Percentiles rank a stretch among this genome's conserved stretches.
Conservation (phyloP, 2,113 vertebrate species). For the Macrotus californicus region DNA sequence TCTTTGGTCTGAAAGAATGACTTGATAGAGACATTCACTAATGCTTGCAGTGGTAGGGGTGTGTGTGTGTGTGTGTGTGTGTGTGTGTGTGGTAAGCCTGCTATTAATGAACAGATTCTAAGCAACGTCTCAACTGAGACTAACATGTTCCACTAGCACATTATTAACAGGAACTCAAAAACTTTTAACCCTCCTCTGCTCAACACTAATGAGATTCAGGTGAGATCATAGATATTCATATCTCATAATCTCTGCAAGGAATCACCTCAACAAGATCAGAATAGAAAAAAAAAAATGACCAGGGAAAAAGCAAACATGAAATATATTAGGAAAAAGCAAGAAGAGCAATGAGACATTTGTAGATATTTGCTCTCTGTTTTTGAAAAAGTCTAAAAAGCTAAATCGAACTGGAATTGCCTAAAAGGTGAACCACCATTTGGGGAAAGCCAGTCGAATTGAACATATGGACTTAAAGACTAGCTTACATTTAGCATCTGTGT, state of each 20-base stretch:
- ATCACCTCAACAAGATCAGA: constrained; percentile 49
- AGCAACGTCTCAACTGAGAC: background rate
- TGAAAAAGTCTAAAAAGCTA: constrained; percentile 46
- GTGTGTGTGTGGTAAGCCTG: background rate
- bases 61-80: background rate
- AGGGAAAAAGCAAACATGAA: constrained; percentile 31
- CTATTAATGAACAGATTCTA: background rate
- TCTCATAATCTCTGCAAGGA: constrained; percentile 45
- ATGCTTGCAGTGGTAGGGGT: background rate
- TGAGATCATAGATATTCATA: background rate
- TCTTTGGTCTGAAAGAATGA: background rate
- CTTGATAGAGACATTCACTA: background rate
- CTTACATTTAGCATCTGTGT: background rate
- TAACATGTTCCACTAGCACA: background rate
- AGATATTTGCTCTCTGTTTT: constrained; percentile 61
- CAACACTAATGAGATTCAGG: background rate
- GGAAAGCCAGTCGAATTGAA: constrained; percentile 12
- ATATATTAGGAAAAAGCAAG: constrained; percentile 53
- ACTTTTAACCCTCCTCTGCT: background rate
- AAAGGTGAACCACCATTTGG: constrained; percentile 50
- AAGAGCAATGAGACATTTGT: constrained; percentile 58
- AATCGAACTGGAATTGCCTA: constrained; percentile 51
- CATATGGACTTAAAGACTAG: background rate
- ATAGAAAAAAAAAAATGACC: constrained; percentile 40
- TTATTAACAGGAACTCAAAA: background rate